Conservation (phyloP, 2,888 invertebrate species). For the Pantelozetes paolii region DNA sequence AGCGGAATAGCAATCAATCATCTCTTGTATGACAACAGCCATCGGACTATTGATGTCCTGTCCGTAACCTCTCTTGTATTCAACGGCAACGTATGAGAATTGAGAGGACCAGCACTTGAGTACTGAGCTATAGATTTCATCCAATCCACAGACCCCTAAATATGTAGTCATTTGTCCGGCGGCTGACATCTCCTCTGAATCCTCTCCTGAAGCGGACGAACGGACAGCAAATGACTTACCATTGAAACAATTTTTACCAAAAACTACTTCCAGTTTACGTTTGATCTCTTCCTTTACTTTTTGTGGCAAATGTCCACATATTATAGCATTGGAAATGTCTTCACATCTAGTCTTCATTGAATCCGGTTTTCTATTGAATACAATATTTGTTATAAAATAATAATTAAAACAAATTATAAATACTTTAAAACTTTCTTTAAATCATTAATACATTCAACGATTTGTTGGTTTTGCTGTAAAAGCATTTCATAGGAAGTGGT, state of each 20-base stretch:
- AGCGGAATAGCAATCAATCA: conserved; percentile 63
- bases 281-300: background rate
- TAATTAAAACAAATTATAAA: background rate
- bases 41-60: conserved; percentile 65
- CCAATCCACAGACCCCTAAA: conserved; percentile 31
- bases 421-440: conserved; percentile 1
- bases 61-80: conserved; percentile 73
- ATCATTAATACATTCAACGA: background rate
- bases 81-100: conserved; percentile 69
- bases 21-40: conserved; percentile 73
- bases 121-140: conserved; percentile 11
- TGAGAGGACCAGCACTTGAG: conserved; percentile 60
- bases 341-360: background rate
- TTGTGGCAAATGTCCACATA: background rate
- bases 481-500: conserved; percentile 26
- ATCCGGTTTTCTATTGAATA: background rate
- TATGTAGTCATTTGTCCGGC: conserved; percentile 42
- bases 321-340: background rate
- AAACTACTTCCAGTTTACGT: background rate
- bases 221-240: conserved; percentile 38
- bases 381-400: background rate
- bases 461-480: background rate
- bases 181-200: conserved; percentile 43
- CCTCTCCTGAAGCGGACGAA: conserved; percentile 42
- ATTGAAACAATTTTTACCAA: background rate